A percentile compares a stretch with the other conserved stretches of the same genome.
Evolutionary conservation across 2,888 invertebrate genomes (phyloP).

Genomic region (Andrena praecox): DNA sequence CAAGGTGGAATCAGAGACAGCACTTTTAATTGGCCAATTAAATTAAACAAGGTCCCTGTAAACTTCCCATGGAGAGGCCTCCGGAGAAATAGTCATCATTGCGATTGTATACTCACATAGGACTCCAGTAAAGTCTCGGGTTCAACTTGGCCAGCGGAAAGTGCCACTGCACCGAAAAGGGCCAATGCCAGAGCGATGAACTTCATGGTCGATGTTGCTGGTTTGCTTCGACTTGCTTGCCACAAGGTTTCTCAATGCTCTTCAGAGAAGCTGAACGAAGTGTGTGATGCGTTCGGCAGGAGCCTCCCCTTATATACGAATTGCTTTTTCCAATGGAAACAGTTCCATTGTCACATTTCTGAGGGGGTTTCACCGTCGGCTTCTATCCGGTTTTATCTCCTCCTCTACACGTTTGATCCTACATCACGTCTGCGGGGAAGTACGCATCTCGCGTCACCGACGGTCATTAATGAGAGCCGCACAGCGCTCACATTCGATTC

Average conservation of each 20-base stretch:
- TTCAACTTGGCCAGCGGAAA: conserved; percentile 9
- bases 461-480: neutral
- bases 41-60: no score
- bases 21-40: no score
- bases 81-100: neutral
- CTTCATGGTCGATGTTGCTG: conserved; percentile 36
- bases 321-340: neutral
- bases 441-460: neutral
- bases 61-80: no score
- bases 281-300: conserved; percentile 6
- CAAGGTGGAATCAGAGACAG: no score
- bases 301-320: conserved; percentile 43
- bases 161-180: conserved; percentile 23
- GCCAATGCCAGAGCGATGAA: conserved; percentile 24
- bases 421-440: conserved; percentile 1
- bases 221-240: neutral
- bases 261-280: conserved; percentile 15
- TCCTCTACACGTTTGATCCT: neutral
- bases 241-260: conserved; percentile 1
- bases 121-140: neutral
- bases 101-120: conserved; percentile 26
- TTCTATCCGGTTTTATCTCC: conserved; percentile 7
- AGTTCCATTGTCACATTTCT: neutral
- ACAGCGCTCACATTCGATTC: no score
- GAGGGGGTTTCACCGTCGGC: conserved; percentile 40